Percentiles rank a stretch among this genome's conserved stretches.
These are phyloP conservation scores for Machaerirhynchus nigripectus DNA, from an alignment of 2,113 vertebrate genomes.

Conservation along the genomic window DNA sequence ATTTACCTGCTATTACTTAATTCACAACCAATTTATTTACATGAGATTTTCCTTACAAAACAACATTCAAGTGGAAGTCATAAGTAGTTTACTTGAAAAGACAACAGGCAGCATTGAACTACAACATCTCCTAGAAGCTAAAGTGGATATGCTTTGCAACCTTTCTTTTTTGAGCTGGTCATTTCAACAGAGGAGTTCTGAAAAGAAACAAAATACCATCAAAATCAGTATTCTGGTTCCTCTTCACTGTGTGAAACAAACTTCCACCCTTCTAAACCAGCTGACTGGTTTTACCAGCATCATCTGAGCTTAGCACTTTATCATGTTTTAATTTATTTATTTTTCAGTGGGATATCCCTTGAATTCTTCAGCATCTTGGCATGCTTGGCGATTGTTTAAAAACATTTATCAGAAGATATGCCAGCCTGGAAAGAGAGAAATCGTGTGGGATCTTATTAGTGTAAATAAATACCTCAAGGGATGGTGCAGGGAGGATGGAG, in stretches of 20 bases:
- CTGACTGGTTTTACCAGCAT: background rate
- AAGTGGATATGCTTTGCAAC: background rate
- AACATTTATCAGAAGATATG: background rate
- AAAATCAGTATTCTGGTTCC: background rate
- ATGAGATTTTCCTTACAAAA: background rate
- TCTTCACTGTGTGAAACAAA: background rate
- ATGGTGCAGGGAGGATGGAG: background rate
- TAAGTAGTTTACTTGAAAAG: background rate
- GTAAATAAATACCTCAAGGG: background rate
- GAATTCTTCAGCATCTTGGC: background rate
- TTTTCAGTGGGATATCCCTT: background rate
- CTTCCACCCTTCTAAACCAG: background rate
- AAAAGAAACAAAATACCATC: background rate
- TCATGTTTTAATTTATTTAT: background rate
- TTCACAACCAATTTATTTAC: background rate
- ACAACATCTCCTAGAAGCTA: background rate
- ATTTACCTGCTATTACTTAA: background rate
- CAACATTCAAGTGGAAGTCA: background rate
- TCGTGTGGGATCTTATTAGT: accelerated
- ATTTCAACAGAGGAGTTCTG: background rate
- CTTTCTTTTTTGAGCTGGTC: background rate
- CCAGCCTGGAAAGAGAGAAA: background rate
- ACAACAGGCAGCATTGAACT: background rate
- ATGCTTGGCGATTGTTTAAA: background rate
- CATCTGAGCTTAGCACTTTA: background rate